A percentile compares a stretch with the other conserved stretches of the same genome.
These are phyloP conservation scores for Augiades crinisus DNA, from an alignment of 2,888 invertebrate genomes.

Conservation along the genomic window DNA sequence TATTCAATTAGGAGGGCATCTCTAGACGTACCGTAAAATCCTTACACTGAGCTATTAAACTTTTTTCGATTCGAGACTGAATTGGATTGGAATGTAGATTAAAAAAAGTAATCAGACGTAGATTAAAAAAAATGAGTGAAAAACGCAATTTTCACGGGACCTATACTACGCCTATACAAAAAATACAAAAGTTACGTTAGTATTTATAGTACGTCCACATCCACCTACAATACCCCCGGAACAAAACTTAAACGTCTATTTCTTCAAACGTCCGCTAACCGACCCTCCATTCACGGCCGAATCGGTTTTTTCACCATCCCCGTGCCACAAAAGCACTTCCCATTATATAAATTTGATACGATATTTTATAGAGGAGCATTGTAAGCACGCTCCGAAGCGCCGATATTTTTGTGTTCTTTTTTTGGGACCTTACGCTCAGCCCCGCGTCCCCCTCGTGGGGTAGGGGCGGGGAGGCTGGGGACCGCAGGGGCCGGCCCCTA, in stretches of 20 bases:
- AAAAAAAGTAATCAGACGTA: no score
- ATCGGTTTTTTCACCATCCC: conserved; percentile 55
- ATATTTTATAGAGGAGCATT: conserved; percentile 63
- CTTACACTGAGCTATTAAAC: no score
- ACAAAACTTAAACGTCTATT: conserved; percentile 10
- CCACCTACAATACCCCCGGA: no score
- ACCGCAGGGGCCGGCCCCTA: conserved; percentile 66
- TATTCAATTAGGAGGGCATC: no score
- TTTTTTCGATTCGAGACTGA: no score
- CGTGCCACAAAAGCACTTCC: conserved; percentile 65
- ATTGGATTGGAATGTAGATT: no score
- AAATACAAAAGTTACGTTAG: no score
- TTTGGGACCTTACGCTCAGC: conserved; percentile 43
- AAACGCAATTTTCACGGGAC: no score
- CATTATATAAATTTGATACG: conserved; percentile 75
- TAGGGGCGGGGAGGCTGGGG: conserved; percentile 40
- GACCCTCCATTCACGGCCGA: conserved; percentile 48
- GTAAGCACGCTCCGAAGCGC: conserved; percentile 66
- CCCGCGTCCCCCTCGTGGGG: conserved; percentile 44
- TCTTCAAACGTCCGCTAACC: conserved; percentile 8
- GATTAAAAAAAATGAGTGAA: no score
- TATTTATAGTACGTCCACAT: no score
- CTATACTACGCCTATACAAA: no score
- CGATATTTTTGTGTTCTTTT: conserved; percentile 64
- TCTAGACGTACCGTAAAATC: no score